phyloP scores from a whole-genome alignment of 2,888 invertebrate genomes.

The Dryococelus australis region DNA sequence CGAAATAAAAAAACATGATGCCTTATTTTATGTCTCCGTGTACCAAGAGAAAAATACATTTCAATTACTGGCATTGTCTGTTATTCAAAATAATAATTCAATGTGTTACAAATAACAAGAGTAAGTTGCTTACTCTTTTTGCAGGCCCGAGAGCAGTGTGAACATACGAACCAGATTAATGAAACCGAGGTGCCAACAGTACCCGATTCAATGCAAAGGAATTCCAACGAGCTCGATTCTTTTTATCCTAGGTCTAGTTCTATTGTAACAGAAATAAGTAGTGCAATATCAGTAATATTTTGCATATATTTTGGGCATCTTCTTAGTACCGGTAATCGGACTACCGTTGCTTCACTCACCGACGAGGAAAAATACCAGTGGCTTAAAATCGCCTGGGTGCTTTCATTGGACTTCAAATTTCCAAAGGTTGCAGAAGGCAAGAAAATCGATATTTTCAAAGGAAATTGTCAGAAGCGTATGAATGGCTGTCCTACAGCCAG shows the following conservation, averaged over 20 bases:
- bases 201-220: too few species aligned
- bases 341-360: slow-evolving; percentile 1
- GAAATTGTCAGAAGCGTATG: background rate
- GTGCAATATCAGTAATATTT: background rate
- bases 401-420: background rate
- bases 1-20: too few species aligned
- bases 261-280: background rate
- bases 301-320: background rate
- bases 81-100: too few species aligned
- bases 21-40: too few species aligned
- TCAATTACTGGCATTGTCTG: too few species aligned
- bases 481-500: slow-evolving; percentile 13
- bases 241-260: background rate
- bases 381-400: background rate
- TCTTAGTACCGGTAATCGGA: slow-evolving; percentile 13
- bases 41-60: too few species aligned
- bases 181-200: too few species aligned
- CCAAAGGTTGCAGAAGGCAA: slow-evolving; percentile 12
- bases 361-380: background rate
- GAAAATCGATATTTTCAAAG: slow-evolving; percentile 20
- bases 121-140: too few species aligned
- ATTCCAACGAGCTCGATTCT: too few species aligned
- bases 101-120: too few species aligned
- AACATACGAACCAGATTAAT: too few species aligned
- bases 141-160: too few species aligned